These are phyloP conservation scores for Meandrina meandrites DNA, from an alignment of 92 coral and sea anemone genomes.

Conservation along the genomic window DNA sequence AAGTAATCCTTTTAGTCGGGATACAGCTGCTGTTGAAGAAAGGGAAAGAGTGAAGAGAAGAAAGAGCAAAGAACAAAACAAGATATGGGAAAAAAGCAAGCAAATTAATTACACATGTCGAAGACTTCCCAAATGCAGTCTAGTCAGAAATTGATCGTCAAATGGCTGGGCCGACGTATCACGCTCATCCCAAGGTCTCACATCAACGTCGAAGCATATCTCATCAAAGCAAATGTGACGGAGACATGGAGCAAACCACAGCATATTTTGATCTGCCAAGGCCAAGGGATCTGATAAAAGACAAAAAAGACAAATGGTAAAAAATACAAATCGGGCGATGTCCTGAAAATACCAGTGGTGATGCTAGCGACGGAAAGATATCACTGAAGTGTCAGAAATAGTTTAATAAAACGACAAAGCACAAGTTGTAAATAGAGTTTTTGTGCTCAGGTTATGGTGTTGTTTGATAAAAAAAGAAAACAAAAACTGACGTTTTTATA, in stretches of 20 bases:
- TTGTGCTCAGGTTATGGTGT: too few species aligned
- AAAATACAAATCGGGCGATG: neutral
- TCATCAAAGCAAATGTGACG: slow-evolving; percentile 6
- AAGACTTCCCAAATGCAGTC: neutral
- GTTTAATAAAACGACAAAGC: too few species aligned
- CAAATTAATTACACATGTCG: neutral
- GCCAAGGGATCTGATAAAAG: slow-evolving; percentile 4
- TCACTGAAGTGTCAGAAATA: too few species aligned
- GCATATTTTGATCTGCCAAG: slow-evolving; percentile 12
- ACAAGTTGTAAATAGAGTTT: too few species aligned
- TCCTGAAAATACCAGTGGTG: too few species aligned
- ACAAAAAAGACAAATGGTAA: too few species aligned
- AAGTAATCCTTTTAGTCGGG: too few species aligned
- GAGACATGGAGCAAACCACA: slow-evolving; percentile 22
- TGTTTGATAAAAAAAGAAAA: too few species aligned
- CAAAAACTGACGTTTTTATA: too few species aligned
- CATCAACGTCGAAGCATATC: too few species aligned
- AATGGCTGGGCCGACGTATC: slow-evolving; percentile 23
- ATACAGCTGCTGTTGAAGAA: too few species aligned
- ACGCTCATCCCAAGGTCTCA: slow-evolving; percentile 24
- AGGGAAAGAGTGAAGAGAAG: neutral
- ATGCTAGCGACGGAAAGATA: neutral
- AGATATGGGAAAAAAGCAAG: too few species aligned
- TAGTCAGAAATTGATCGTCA: neutral
- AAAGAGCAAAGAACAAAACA: neutral